phyloP scores from a whole-genome alignment of 2,797 vertebrate genomes.

The Taenioides sp. region DNA sequence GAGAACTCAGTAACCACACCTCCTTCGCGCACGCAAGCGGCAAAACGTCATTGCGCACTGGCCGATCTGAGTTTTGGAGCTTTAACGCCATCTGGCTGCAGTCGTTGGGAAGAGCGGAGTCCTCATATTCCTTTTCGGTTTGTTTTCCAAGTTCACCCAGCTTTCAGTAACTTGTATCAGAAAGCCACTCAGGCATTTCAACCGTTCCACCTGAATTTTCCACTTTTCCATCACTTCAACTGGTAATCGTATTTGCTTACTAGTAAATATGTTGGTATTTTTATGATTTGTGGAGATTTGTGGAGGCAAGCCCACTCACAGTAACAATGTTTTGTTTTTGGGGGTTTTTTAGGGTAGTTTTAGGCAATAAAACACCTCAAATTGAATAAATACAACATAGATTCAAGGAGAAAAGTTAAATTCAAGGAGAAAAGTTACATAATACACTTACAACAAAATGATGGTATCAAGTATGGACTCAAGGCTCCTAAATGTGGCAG shows the following conservation, averaged over 20 bases:
- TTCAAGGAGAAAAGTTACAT: too few species aligned
- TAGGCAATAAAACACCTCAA: too few species aligned
- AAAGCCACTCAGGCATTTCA: too few species aligned
- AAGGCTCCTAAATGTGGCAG: background rate
- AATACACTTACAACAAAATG: background rate
- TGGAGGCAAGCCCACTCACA: too few species aligned
- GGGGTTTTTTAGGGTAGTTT: too few species aligned
- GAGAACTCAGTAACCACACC: conserved; percentile 33
- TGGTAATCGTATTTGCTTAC: too few species aligned
- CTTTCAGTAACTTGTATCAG: background rate
- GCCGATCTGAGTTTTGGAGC: background rate
- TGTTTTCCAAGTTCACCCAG: background rate
- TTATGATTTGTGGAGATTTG: too few species aligned
- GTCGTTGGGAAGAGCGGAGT: background rate
- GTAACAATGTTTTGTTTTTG: too few species aligned
- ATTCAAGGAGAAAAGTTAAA: too few species aligned
- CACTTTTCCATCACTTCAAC: too few species aligned
- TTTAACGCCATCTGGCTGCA: background rate
- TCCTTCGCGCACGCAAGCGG: background rate
- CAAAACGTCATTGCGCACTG: conserved; percentile 35
- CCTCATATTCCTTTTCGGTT: background rate
- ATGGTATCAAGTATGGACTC: background rate
- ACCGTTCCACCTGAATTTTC: too few species aligned
- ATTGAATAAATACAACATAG: too few species aligned
- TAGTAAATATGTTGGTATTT: background rate